These are phyloP conservation scores for Catostomus latipinnis DNA, from an alignment of 2,797 vertebrate species.

Conservation along the genomic window DNA sequence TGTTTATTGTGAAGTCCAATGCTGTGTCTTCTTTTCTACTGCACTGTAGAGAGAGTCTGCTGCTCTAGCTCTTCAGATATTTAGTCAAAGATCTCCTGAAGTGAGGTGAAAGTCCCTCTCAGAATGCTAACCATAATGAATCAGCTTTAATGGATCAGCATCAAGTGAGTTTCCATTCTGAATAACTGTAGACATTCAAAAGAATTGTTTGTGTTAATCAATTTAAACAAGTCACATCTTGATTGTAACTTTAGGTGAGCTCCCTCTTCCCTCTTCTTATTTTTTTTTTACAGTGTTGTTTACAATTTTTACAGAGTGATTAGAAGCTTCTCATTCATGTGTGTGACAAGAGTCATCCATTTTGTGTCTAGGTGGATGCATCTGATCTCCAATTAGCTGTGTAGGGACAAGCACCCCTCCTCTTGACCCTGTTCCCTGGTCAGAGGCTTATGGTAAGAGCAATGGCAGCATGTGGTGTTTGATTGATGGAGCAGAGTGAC, in stretches of 20 bases:
- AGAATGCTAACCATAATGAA: conserved; percentile 15
- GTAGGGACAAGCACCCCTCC: not conserved
- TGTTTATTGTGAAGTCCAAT: conserved; percentile 29
- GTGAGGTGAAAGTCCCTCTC: conserved; percentile 10
- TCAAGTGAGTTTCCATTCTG: conserved; percentile 1
- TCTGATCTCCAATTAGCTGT: conserved; percentile 23
- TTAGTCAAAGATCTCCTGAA: conserved; percentile 22
- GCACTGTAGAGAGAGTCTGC: conserved; percentile 2
- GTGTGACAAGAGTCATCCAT: conserved; percentile 19
- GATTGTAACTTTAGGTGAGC: not conserved
- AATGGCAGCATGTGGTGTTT: conserved; percentile 11
- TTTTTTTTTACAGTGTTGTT: not conserved
- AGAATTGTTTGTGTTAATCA: not conserved
- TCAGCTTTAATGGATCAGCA: conserved; percentile 16
- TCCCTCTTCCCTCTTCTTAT: not conserved
- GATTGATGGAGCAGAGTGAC: conserved; percentile 33
- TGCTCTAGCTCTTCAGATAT: not conserved
- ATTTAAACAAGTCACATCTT: no score
- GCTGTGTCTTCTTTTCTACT: conserved; percentile 3
- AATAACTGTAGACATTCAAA: conserved; percentile 3
- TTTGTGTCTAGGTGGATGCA: not conserved
- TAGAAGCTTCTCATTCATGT: not conserved
- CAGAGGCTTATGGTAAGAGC: no score
- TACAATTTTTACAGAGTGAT: not conserved
- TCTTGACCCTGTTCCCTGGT: not conserved